Conservation (phyloP, 2,797 vertebrate genomes). For the Tachyglossus aculeatus region DNA sequence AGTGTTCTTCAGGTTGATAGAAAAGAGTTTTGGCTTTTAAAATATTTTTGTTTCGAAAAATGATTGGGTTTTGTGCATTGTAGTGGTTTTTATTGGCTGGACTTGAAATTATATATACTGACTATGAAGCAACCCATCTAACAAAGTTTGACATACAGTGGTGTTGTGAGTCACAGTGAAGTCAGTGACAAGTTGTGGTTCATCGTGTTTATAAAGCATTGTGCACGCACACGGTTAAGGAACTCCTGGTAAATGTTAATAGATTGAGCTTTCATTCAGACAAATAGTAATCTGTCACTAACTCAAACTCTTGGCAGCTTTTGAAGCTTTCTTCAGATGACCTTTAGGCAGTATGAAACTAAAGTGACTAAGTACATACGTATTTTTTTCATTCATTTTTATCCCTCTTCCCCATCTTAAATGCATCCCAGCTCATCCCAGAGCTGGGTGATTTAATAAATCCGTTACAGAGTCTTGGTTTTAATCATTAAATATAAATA, state of each 20-base stretch:
- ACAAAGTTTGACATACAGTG: not conserved
- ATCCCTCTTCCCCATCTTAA: not conserved
- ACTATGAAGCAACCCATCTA: not conserved
- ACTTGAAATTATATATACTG: slow-evolving; percentile 30
- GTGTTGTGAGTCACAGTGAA: slow-evolving; percentile 20
- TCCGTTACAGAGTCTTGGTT: slow-evolving; percentile 4
- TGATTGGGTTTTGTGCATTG: too few species aligned
- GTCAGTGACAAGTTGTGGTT: not conserved
- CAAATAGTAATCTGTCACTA: not conserved
- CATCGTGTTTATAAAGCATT: rapidly evolving
- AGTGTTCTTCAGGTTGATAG: too few species aligned
- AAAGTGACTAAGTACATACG: not conserved
- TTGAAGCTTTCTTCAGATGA: slow-evolving; percentile 7
- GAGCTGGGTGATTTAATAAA: slow-evolving; percentile 7
- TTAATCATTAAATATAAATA: slow-evolving; percentile 17
- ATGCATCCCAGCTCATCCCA: slow-evolving; percentile 14
- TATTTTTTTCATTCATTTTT: not conserved
- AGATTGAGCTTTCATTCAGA: not conserved
- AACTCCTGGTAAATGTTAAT: not conserved
- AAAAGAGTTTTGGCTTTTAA: too few species aligned
- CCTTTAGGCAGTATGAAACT: not conserved
- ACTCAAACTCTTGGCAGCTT: not conserved
- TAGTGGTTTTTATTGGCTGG: slow-evolving; percentile 10
- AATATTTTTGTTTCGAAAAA: too few species aligned
- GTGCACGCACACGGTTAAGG: not conserved